Conservation (phyloP, 1,140 invertebrate species). For the Solenopsis invicta region DNA sequence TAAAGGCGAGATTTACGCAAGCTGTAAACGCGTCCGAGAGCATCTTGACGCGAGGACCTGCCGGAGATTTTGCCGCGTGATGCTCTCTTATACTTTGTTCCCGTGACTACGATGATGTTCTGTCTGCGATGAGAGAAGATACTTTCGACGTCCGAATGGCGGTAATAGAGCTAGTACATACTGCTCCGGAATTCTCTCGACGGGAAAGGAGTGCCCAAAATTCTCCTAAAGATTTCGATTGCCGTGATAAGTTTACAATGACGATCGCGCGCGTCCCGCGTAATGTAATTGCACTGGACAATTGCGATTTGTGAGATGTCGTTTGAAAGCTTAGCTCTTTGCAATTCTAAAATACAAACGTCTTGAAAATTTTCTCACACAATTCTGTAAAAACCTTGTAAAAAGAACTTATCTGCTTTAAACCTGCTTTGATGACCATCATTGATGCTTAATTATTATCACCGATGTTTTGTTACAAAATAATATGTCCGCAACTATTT, state of each 20-base stretch:
- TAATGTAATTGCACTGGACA: constrained; percentile 27
- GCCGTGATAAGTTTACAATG: background rate
- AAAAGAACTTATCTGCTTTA: too few relatives aligned
- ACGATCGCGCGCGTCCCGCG: background rate
- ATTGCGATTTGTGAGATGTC: background rate
- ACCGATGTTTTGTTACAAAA: too few relatives aligned
- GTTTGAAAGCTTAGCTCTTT: background rate
- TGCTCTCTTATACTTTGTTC: constrained; percentile 11
- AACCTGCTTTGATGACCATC: too few relatives aligned
- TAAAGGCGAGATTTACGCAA: constrained; percentile 70
- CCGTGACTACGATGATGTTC: background rate
- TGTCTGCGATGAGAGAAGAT: background rate
- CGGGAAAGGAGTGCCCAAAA: background rate
- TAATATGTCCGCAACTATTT: too few relatives aligned
- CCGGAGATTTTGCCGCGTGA: background rate
- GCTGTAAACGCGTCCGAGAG: constrained; percentile 57
- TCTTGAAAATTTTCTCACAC: background rate
- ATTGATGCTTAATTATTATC: too few relatives aligned
- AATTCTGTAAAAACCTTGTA: background rate
- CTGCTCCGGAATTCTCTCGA: background rate
- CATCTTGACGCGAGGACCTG: background rate
- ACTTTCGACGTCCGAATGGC: background rate
- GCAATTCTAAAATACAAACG: background rate
- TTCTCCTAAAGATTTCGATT: constrained; percentile 16
- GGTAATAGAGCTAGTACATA: constrained; percentile 3